Conservation (phyloP, 2,888 invertebrate species). For the Drosophila atripex region DNA sequence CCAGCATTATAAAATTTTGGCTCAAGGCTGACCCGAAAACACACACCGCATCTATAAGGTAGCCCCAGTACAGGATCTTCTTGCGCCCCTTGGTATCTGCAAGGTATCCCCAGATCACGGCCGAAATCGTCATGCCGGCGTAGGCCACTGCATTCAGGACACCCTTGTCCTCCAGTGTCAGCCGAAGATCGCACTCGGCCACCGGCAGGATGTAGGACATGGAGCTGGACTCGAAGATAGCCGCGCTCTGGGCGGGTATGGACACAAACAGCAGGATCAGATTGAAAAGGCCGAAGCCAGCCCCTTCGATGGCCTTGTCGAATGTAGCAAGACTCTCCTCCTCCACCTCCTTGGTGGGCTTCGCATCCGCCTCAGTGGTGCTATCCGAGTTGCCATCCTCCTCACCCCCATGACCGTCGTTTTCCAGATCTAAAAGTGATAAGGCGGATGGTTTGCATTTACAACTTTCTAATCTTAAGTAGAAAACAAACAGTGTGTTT, state of each 20-base stretch:
- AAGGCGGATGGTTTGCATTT: not conserved
- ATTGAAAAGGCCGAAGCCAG: slow-evolving; percentile 90
- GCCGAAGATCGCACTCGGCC: slow-evolving; percentile 89
- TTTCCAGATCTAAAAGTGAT: slow-evolving; percentile 21
- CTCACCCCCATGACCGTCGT: slow-evolving; percentile 26
- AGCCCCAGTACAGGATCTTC: slow-evolving; percentile 88
- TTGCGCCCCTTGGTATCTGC: slow-evolving; percentile 90
- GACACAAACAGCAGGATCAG: slow-evolving; percentile 86
- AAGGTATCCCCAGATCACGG: slow-evolving; percentile 90
- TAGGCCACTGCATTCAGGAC: slow-evolving; percentile 89
- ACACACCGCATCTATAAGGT: slow-evolving; percentile 87
- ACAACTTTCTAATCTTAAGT: slow-evolving; percentile 16
- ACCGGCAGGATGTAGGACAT: slow-evolving; percentile 90
- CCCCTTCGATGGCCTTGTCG: slow-evolving; percentile 88
- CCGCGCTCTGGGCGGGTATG: slow-evolving; percentile 88
- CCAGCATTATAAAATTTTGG: slow-evolving; percentile 87
- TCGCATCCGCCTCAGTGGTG: slow-evolving; percentile 16
- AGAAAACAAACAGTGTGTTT: not conserved
- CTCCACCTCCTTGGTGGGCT: slow-evolving; percentile 31
- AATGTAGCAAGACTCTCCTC: slow-evolving; percentile 86
- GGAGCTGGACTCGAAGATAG: slow-evolving; percentile 89
- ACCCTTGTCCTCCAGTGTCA: slow-evolving; percentile 89
- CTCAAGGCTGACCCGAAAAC: slow-evolving; percentile 87
- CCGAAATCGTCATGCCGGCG: slow-evolving; percentile 91
- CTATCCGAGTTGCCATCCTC: slow-evolving; percentile 47